These are phyloP conservation scores for Lagodon rhomboides DNA, from an alignment of 2,797 vertebrate species.

Conservation along the genomic window DNA sequence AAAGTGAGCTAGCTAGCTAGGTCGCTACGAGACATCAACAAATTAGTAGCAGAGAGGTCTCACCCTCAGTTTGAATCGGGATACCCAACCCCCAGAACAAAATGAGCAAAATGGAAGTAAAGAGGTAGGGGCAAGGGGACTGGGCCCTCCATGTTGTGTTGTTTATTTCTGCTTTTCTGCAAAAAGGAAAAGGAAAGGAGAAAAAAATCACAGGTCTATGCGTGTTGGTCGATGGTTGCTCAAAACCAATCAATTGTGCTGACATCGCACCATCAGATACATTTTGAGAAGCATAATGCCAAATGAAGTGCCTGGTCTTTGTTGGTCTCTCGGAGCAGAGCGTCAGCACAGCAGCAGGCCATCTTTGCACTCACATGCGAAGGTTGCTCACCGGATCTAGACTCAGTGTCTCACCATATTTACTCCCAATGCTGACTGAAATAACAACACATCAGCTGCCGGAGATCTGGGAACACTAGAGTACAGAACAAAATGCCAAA, in stretches of 20 bases:
- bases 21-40: too few species aligned
- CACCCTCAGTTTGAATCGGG: too few species aligned
- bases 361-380: neutral
- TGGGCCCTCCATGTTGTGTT: too few species aligned
- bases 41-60: too few species aligned
- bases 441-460: neutral
- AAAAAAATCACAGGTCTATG: neutral
- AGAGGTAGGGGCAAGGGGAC: too few species aligned
- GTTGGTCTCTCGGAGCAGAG: neutral
- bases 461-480: neutral
- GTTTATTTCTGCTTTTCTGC: too few species aligned
- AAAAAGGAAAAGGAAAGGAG: too few species aligned
- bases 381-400: neutral
- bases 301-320: neutral
- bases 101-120: too few species aligned
- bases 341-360: neutral
- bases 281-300: neutral
- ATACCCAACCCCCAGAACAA: too few species aligned
- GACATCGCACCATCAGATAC: neutral
- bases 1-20: too few species aligned
- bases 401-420: neutral
- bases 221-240: neutral
- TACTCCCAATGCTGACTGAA: neutral
- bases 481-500: neutral
- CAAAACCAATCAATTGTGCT: neutral